These are phyloP conservation scores for Thereuonema tuberculata DNA, from an alignment of 1,140 invertebrate genomes.

Conservation along the genomic window DNA sequence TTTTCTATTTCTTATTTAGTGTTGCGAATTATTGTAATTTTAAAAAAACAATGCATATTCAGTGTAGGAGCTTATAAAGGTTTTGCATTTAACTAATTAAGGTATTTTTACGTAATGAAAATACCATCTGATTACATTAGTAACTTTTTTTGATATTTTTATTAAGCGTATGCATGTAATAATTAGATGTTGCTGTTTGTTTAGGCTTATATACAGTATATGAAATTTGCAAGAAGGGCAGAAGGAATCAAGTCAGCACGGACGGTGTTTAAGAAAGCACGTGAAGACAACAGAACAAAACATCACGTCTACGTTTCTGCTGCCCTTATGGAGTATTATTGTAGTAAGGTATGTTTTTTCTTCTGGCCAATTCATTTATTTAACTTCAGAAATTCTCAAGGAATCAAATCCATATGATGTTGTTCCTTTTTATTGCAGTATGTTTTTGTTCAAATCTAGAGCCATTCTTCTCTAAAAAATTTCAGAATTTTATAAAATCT, in stretches of 20 bases:
- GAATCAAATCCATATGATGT: slow-evolving; percentile 1
- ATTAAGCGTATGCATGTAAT: too few relatives aligned
- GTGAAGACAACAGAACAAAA: slow-evolving; percentile 72
- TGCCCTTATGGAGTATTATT: slow-evolving; percentile 98
- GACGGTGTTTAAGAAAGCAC: slow-evolving; percentile 83
- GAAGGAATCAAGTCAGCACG: slow-evolving; percentile 96
- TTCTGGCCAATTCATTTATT: neutral
- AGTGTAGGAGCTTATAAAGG: too few relatives aligned
- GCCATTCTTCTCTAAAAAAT: too few relatives aligned
- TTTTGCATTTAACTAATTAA: too few relatives aligned
- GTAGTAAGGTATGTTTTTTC: slow-evolving; percentile 55
- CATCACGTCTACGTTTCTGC: slow-evolving; percentile 94
- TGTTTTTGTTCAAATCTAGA: slow-evolving; percentile 1
- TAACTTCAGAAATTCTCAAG: neutral
- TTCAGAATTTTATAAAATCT: too few relatives aligned
- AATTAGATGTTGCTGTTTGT: slow-evolving; percentile 10
- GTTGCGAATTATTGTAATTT: too few relatives aligned
- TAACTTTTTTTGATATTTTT: too few relatives aligned
- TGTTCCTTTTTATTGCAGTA: neutral
- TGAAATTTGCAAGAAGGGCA: slow-evolving; percentile 93
- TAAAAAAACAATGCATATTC: too few relatives aligned
- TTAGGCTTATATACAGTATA: slow-evolving; percentile 93
- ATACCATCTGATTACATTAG: too few relatives aligned
- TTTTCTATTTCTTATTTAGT: too few relatives aligned
- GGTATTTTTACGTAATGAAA: too few relatives aligned